These are phyloP conservation scores for Neoitamus cyanurus DNA, from an alignment of 2,888 invertebrate genomes.

Conservation along the genomic window DNA sequence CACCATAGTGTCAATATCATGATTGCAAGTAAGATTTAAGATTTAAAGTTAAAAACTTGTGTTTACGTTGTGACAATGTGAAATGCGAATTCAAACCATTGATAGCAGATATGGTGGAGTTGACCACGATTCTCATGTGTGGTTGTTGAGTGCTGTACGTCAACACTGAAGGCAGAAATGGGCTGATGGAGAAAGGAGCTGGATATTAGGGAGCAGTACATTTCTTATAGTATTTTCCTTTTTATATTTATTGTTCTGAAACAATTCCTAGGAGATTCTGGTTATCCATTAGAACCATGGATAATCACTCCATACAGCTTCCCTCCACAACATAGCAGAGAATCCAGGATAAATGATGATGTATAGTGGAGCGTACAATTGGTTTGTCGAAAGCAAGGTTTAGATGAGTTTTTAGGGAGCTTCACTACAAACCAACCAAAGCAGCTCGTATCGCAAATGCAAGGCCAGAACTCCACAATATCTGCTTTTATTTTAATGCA, in stretches of 20 bases:
- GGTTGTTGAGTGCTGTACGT: background rate
- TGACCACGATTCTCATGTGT: background rate
- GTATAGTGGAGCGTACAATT: conserved; percentile 35
- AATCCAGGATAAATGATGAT: background rate
- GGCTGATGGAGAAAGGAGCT: background rate
- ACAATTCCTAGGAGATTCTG: conserved; percentile 25
- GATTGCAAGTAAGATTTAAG: conserved; percentile 23
- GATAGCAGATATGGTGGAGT: background rate
- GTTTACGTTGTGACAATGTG: background rate
- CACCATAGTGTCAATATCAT: conserved; percentile 33
- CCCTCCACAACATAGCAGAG: background rate
- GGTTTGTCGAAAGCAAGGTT: conserved; percentile 41
- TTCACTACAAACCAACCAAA: conserved; percentile 45
- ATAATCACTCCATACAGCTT: conserved; percentile 44
- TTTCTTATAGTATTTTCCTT: background rate
- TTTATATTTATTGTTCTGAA: background rate
- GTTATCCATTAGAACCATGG: conserved; percentile 48
- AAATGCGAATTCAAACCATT: background rate
- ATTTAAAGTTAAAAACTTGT: background rate
- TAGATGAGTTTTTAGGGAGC: conserved; percentile 21
- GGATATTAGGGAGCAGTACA: background rate
- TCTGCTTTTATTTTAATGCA: background rate
- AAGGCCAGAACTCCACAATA: conserved; percentile 43
- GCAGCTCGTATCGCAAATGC: conserved; percentile 43
- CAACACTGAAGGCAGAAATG: background rate